Evolutionary conservation across 1,140 invertebrate genomes (phyloP).

Genomic region (Coelopa frigida): DNA sequence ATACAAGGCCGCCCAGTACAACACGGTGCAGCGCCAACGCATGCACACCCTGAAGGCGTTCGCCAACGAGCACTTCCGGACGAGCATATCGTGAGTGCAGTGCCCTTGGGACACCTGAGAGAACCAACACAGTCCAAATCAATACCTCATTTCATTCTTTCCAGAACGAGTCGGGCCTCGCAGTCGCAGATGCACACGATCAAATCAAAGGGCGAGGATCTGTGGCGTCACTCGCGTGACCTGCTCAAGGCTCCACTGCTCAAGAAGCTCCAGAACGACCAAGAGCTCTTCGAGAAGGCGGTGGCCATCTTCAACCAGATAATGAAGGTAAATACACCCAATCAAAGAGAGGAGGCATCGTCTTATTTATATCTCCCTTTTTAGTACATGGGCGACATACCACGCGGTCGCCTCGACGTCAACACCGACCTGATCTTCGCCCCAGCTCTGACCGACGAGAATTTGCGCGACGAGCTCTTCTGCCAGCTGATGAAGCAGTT

Average conservation of each 20-base stretch:
- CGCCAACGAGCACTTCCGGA: constrained; percentile 73
- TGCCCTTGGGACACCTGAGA: neutral
- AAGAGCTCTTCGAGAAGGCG: constrained; percentile 67
- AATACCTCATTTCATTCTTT: neutral
- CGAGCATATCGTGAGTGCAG: constrained; percentile 32
- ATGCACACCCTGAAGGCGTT: constrained; percentile 77
- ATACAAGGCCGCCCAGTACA: constrained; percentile 41
- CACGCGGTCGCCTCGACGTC: constrained; percentile 58
- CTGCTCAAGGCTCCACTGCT: constrained; percentile 80
- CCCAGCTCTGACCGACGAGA: constrained; percentile 66
- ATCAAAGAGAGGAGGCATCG: neutral
- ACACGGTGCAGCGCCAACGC: constrained; percentile 55
- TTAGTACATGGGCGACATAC: constrained; percentile 87
- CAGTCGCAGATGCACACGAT: neutral
- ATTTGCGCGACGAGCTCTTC: constrained; percentile 83
- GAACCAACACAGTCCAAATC: neutral
- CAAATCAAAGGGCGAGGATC: constrained; percentile 48
- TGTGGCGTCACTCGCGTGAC: constrained; percentile 79
- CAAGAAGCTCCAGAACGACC: constrained; percentile 69
- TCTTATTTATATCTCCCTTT: neutral
- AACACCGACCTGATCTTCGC: constrained; percentile 84
- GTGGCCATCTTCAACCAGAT: constrained; percentile 69
- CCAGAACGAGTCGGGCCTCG: neutral
- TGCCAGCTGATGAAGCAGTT: constrained; percentile 94
- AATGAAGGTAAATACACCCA: constrained; percentile 53